Conservation (phyloP, 2,888 invertebrate genomes). For the Microplitis deprimator region DNA sequence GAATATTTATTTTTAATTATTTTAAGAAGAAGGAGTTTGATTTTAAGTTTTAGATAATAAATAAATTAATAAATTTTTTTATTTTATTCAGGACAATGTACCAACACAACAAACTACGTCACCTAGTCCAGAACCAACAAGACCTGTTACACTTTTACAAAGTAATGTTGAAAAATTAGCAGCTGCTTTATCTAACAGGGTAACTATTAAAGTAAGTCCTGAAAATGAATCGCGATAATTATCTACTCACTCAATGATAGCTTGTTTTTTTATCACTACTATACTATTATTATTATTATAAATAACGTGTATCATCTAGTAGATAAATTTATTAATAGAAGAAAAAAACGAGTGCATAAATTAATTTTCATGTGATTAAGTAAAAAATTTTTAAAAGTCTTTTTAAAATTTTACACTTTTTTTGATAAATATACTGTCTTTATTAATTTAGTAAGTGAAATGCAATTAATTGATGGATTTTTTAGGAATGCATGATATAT, state of each 20-base stretch:
- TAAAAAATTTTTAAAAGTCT: not conserved
- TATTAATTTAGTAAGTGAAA: not conserved
- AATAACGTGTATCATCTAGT: conserved; percentile 26
- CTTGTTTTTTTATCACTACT: not conserved
- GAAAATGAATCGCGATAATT: conserved; percentile 66
- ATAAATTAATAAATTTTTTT: conserved; percentile 7
- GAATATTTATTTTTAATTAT: not conserved
- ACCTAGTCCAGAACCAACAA: conserved; percentile 45
- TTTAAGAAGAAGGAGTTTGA: not conserved
- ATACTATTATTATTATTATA: conserved; percentile 11
- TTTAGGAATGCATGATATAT: not conserved
- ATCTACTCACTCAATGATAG: conserved; percentile 30
- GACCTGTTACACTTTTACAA: conserved; percentile 54
- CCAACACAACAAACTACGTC: conserved; percentile 8
- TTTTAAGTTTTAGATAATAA: not conserved
- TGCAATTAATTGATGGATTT: not conserved
- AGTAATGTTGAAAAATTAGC: conserved; percentile 66
- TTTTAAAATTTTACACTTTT: not conserved
- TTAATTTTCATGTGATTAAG: not conserved
- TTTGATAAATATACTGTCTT: not conserved
- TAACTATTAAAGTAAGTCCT: conserved; percentile 69
- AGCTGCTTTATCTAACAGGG: conserved; percentile 65
- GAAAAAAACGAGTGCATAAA: not conserved
- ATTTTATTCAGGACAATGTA: conserved; percentile 53
- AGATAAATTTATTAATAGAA: not conserved